phyloP scores from a whole-genome alignment of 2,113 vertebrate genomes.

The Columba janthina region DNA sequence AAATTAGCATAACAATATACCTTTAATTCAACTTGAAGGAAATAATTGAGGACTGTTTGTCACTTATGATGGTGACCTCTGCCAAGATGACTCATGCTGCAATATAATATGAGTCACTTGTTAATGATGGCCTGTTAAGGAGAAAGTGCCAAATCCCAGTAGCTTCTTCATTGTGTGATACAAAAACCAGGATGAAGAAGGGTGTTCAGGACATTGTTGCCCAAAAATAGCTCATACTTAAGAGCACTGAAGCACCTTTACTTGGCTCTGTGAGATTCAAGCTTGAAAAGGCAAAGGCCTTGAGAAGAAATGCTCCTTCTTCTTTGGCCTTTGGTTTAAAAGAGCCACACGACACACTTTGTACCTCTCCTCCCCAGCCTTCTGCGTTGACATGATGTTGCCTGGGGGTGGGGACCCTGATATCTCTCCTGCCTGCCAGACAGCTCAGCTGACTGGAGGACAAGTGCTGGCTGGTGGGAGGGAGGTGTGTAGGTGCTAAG shows the following conservation, averaged over 20 bases:
- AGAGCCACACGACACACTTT: not conserved
- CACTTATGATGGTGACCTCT: conserved; percentile 42
- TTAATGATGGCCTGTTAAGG: conserved; percentile 43
- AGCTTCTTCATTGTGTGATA: not conserved
- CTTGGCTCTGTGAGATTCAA: not conserved
- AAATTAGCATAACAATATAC: conserved; percentile 51
- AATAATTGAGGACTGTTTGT: conserved; percentile 55
- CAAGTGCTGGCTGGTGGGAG: not conserved
- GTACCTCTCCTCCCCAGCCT: not conserved
- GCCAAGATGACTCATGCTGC: conserved; percentile 49
- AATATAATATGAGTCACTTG: conserved; percentile 60
- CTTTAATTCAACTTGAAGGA: conserved; percentile 56
- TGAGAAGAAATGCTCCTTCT: not conserved
- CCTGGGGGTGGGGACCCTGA: not conserved
- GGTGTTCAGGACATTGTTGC: not conserved
- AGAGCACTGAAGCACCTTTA: not conserved
- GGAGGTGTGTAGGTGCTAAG: not conserved
- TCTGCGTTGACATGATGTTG: not conserved
- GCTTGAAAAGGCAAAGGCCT: not conserved
- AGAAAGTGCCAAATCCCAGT: not conserved
- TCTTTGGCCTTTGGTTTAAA: not conserved
- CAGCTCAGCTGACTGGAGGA: not conserved
- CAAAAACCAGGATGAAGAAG: not conserved
- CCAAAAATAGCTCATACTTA: not conserved
- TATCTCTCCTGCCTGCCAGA: not conserved